Conservation (phyloP, 2,888 invertebrate genomes). For the Stictocephala bisonia region DNA sequence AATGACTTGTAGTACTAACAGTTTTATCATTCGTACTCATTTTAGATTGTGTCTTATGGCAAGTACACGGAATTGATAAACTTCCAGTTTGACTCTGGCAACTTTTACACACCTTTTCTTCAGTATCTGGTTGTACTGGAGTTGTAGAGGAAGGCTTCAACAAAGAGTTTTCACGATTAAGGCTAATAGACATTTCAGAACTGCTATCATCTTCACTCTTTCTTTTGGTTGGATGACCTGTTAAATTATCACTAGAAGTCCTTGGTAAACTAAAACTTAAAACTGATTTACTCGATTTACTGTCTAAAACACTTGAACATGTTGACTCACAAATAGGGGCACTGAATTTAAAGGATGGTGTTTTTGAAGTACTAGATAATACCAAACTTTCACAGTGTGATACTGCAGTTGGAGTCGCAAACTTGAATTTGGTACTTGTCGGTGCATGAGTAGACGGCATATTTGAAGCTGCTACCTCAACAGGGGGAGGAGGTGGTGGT, state of each 20-base stretch:
- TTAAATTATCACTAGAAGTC: background rate
- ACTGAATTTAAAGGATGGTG: slow-evolving; percentile 48
- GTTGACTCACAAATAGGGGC: slow-evolving; percentile 42
- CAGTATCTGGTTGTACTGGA: too few relatives aligned
- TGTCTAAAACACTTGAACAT: background rate
- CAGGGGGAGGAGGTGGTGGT: slow-evolving; percentile 62
- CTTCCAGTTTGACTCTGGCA: too few relatives aligned
- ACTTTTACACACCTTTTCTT: background rate
- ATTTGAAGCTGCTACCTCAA: too few relatives aligned
- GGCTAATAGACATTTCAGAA: background rate
- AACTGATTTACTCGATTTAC: slow-evolving; percentile 14
- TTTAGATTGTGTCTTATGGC: too few relatives aligned
- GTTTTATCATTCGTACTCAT: background rate
- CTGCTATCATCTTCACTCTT: background rate
- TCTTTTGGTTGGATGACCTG: background rate
- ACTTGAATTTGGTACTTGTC: slow-evolving; percentile 35
- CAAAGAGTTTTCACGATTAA: too few relatives aligned
- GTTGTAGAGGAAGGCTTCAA: background rate
- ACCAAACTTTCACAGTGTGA: background rate
- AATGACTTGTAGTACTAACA: background rate
- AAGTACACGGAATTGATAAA: too few relatives aligned
- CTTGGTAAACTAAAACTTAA: background rate
- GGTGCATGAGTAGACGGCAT: slow-evolving; percentile 47
- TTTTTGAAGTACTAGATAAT: slow-evolving; percentile 15
- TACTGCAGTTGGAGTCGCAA: slow-evolving; percentile 11